Base-by-base conservation (phyloP, 1,140 invertebrate genomes). In the Drosophila tristis region DNA sequence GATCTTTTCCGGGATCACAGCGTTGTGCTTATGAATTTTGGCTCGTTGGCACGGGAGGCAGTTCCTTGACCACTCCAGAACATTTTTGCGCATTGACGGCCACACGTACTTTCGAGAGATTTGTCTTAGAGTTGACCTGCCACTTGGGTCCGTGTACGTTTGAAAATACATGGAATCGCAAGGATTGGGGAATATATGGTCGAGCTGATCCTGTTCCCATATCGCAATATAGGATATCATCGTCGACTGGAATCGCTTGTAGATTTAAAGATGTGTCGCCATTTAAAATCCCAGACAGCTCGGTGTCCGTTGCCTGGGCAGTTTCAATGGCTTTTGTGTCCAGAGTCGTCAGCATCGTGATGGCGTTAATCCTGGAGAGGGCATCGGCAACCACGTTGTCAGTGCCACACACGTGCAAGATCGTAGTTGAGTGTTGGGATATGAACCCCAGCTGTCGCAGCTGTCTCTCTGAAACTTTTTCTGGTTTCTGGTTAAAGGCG, bases 81-180 rank as follows among this genome's bases (percentile, higher is more conserved):
- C 64, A 55, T 92, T 80, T 44, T 71, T 78, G 5, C 60, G 62
- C 54, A 93, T 81, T 0, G 31, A 31, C 13, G 70, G 71, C 78
- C 80, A 89, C 4, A 86, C 65, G 45, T 65, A 89, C 15, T 45
- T 45, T 5, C n/a, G 13, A n/a, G 6, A 7, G 44, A 45, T 45
- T 45, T 45, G 44, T 15, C 13, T 45, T 3, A 45, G n/a, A 15
- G 44, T 45, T 3, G 44, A 45, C 44, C 44, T n/a, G 11, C 44
- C 44, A 16, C 44, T 45, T 6, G 44, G 44, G 15, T 45, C 44
- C 44, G 13, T 42, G 39, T 4, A 42, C 13, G 39, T 42, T 42
- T 8, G 39, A 42, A 42, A 42, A 42, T 13, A 42, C 20, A 20
- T 20, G 20, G 20, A 20, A 20, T 20, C 20, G 20, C 20, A 20